These are phyloP conservation scores for Danio albolineatus DNA, from an alignment of 2,797 vertebrate genomes.

Conservation along the genomic window DNA sequence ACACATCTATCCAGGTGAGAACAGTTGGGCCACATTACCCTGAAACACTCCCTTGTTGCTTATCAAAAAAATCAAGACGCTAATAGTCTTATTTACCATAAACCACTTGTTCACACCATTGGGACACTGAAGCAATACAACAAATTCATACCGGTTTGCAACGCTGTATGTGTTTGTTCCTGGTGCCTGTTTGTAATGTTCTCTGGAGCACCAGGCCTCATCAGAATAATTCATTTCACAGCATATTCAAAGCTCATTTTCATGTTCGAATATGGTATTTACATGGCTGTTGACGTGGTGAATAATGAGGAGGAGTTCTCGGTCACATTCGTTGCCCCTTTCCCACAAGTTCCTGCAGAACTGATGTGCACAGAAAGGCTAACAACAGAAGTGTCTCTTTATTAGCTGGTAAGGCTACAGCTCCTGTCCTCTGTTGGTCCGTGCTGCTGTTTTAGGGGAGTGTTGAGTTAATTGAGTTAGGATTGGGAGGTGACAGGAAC, in stretches of 20 bases:
- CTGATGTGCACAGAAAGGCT: conserved; percentile 73
- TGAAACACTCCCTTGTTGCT: conserved; percentile 61
- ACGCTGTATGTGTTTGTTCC: conserved; percentile 43
- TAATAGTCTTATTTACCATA: conserved; percentile 61
- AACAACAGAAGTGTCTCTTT: conserved; percentile 67
- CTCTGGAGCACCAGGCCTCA: conserved; percentile 59
- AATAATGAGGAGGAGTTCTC: conserved; percentile 61
- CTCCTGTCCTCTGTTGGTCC: conserved; percentile 75
- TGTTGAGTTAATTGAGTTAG: conserved; percentile 49
- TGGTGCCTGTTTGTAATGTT: conserved; percentile 64
- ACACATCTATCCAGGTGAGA: conserved; percentile 61
- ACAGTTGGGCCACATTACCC: conserved; percentile 59
- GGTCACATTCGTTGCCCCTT: conserved; percentile 65
- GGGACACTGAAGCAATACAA: conserved; percentile 57
- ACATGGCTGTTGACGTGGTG: conserved; percentile 73
- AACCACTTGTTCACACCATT: conserved; percentile 63
- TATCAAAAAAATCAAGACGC: conserved; percentile 58
- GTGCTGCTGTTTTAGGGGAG: conserved; percentile 63
- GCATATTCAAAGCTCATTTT: conserved; percentile 77
- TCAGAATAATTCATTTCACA: conserved; percentile 71
- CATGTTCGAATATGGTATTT: conserved; percentile 79
- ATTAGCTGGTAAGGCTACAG: conserved; percentile 90
- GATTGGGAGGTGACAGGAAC: conserved; percentile 52
- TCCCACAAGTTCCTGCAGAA: conserved; percentile 69
- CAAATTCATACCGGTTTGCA: conserved; percentile 60